Evolutionary conservation across 92 coral and sea anemone genomes (phyloP).

Genomic region (Montipora capitata): DNA sequence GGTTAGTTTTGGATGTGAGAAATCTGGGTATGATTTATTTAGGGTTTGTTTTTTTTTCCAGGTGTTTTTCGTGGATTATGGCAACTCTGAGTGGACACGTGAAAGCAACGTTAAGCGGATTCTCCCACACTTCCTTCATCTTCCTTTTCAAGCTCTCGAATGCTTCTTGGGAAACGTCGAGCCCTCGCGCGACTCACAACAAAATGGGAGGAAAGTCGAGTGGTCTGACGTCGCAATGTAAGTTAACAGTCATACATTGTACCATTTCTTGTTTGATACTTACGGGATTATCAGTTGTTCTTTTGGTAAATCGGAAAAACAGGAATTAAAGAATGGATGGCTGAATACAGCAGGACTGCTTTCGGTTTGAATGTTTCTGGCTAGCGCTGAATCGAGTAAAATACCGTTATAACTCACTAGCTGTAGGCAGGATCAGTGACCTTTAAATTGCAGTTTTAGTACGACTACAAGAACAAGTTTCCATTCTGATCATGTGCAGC

Average conservation of each 20-base stretch:
- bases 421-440: no score
- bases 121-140: constrained; percentile 97
- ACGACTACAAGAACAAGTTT: no score
- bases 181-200: constrained; percentile 51
- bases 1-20: neutral
- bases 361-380: no score
- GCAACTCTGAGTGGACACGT: constrained; percentile 91
- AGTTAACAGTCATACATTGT: neutral
- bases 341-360: no score
- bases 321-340: neutral
- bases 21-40: neutral
- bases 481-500: no score
- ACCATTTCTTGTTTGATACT: neutral
- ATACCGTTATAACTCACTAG: no score
- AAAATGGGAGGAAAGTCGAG: constrained; percentile 30
- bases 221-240: constrained; percentile 82
- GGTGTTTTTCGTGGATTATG: constrained; percentile 95
- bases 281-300: neutral
- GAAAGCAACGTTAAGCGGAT: constrained; percentile 87
- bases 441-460: no score
- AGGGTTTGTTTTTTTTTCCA: neutral
- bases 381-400: no score
- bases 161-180: constrained; percentile 93
- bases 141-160: constrained; percentile 97
- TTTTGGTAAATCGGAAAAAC: neutral